Conservation (phyloP, 2,113 vertebrate species). For the Irena cyanogastra region DNA sequence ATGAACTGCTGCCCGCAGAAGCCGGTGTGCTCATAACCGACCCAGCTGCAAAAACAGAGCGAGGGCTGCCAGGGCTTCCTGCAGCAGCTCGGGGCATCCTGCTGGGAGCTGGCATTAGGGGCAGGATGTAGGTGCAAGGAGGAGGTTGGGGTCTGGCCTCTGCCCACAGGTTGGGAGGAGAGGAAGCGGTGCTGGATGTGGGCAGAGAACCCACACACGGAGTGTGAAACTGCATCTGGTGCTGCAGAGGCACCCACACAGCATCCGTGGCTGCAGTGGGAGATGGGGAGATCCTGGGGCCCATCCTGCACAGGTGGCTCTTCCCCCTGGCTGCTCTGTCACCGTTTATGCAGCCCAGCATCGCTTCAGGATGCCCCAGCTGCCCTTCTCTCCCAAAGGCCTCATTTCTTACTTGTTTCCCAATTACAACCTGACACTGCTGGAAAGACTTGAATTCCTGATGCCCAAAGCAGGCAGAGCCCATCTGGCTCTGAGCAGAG, state of each 20-base stretch:
- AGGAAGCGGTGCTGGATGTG: background rate
- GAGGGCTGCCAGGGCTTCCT: background rate
- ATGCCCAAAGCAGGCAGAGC: background rate
- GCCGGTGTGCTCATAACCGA: slow-evolving; percentile 92
- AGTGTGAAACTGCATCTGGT: background rate
- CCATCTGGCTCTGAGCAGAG: background rate
- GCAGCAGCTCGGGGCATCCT: background rate
- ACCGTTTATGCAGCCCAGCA: background rate
- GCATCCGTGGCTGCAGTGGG: rapidly evolving
- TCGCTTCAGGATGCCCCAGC: rapidly evolving
- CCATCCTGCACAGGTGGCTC: background rate
- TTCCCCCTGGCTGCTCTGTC: background rate
- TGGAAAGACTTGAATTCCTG: background rate
- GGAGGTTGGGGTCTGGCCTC: background rate
- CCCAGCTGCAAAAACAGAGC: slow-evolving; percentile 80
- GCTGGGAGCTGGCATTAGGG: background rate
- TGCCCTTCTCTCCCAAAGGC: background rate
- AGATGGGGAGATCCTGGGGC: background rate
- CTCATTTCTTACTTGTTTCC: background rate
- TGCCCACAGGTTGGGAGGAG: background rate
- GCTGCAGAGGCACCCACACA: rapidly evolving
- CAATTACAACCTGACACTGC: background rate
- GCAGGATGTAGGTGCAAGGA: background rate
- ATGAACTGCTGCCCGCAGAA: slow-evolving; percentile 97
- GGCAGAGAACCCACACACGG: background rate